Evolutionary conservation across 2,113 vertebrate genomes (phyloP).

Genomic region (Okapia johnstoni): DNA sequence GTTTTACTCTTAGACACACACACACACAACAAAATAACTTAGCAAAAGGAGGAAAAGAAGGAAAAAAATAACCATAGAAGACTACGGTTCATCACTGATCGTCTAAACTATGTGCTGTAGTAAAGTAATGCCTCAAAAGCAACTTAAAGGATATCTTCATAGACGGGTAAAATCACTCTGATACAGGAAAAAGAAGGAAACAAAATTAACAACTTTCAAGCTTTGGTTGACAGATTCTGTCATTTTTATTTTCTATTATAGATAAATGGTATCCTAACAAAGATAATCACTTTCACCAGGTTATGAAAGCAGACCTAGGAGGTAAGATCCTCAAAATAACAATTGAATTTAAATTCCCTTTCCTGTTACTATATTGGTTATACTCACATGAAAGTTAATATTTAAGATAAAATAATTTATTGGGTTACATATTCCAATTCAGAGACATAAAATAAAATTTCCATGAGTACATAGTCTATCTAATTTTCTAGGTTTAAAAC

Average conservation of each 20-base stretch:
- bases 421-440: not conserved
- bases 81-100: not conserved
- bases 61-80: not conserved
- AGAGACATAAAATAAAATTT: not conserved
- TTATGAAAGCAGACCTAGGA: not conserved
- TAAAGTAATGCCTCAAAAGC: not conserved
- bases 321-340: not conserved
- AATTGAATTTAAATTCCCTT: not conserved
- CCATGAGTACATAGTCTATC: not conserved
- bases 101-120: not conserved
- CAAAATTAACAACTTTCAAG: not conserved
- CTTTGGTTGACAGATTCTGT: not conserved
- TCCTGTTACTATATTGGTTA: not conserved
- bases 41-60: not conserved
- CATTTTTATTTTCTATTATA: not conserved
- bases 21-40: not conserved
- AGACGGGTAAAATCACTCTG: not conserved
- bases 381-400: not conserved
- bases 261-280: not conserved
- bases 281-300: not conserved
- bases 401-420: not conserved
- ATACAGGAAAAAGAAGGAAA: not conserved
- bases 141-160: not conserved
- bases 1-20: not conserved
- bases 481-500: not conserved